phyloP scores from a whole-genome alignment of 1,140 invertebrate species.

The Coptotermes formosanus region DNA sequence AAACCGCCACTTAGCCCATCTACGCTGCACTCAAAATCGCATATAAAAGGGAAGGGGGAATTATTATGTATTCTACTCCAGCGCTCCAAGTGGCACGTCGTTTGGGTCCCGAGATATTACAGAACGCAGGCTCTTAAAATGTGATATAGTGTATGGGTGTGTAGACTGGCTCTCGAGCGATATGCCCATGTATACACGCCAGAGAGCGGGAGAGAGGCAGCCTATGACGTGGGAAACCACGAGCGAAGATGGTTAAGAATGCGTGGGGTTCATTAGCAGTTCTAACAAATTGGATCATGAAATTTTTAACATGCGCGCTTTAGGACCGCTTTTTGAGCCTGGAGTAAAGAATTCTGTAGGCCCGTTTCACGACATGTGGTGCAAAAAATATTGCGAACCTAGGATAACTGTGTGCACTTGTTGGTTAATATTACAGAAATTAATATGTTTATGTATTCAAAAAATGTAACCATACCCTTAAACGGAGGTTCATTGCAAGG shows the following conservation, averaged over 20 bases:
- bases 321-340: neutral
- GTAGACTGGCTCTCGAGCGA: neutral
- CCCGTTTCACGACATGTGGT: no score
- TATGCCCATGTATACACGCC: neutral
- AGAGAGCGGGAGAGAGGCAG: neutral
- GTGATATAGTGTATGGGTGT: neutral
- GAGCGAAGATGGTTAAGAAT: neutral
- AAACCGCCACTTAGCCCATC: constrained; percentile 3
- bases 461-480: neutral
- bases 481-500: neutral
- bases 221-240: neutral
- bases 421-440: no score
- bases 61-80: constrained; percentile 19
- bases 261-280: neutral
- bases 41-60: neutral
- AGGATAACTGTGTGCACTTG: no score
- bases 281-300: neutral
- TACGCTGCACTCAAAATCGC: constrained; percentile 13
- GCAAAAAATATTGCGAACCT: neutral
- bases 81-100: neutral
- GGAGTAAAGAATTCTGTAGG: neutral
- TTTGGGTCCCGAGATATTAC: constrained; percentile 9
- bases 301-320: constrained; percentile 1
- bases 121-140: neutral
- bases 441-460: neutral